Conservation (phyloP, 2,113 vertebrate species). For the Apus apus region DNA sequence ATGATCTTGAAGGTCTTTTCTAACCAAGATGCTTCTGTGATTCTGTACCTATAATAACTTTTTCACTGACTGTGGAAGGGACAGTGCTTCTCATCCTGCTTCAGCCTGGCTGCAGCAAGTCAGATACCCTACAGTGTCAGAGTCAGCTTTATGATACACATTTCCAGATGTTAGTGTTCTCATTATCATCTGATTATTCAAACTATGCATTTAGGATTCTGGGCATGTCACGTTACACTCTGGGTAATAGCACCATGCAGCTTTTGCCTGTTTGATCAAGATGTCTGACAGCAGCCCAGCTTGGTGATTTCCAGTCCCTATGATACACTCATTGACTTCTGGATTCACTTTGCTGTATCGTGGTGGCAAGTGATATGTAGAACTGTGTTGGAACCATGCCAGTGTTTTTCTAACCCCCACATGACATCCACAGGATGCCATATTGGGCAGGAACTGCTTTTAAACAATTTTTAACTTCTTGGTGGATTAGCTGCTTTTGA, state of each 20-base stretch:
- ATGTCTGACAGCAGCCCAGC: neutral
- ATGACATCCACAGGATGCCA: conserved; percentile 38
- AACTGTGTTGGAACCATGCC: neutral
- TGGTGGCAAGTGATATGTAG: neutral
- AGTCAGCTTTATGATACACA: neutral
- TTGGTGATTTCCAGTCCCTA: neutral
- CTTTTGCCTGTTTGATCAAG: conserved; percentile 6
- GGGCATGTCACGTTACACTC: neutral
- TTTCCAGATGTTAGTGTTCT: conserved; percentile 15
- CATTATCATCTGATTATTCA: conserved; percentile 9
- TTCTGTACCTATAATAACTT: neutral
- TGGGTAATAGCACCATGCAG: neutral
- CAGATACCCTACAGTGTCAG: accelerated
- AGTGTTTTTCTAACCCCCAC: conserved; percentile 39
- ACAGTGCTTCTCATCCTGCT: neutral
- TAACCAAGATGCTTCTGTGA: too few relatives aligned
- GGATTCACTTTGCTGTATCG: conserved; percentile 30
- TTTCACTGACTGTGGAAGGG: neutral
- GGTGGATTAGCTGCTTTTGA: conserved; percentile 22
- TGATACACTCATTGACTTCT: neutral
- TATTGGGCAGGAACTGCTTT: conserved; percentile 25
- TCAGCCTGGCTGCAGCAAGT: neutral
- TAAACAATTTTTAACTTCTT: conserved; percentile 17
- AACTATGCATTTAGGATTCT: neutral
- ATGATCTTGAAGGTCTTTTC: too few relatives aligned